A percentile compares a stretch with the other conserved stretches of the same genome.
phyloP scores from a whole-genome alignment of 2,797 vertebrate species.

The Octomys mimax region DNA sequence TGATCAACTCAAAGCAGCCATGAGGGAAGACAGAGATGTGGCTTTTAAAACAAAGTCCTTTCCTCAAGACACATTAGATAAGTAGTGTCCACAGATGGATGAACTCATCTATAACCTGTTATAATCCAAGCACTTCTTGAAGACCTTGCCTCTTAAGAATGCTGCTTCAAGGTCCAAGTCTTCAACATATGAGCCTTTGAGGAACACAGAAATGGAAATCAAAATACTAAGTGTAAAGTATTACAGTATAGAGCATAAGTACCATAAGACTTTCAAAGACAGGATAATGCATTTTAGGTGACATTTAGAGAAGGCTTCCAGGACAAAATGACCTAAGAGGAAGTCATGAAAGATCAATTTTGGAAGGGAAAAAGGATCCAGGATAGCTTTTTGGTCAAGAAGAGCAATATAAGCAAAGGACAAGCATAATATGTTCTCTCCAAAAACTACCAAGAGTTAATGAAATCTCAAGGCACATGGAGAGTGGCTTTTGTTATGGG shows the following conservation, averaged over 20 bases:
- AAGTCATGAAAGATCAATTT: not conserved
- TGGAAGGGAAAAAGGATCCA: not conserved
- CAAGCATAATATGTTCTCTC: not conserved
- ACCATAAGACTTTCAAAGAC: constrained; percentile 16
- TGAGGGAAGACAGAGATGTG: not conserved
- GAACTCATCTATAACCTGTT: not conserved
- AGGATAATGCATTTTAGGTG: not conserved
- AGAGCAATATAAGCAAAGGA: constrained; percentile 3
- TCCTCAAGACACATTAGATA: not conserved
- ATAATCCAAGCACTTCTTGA: not conserved
- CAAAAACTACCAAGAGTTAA: not conserved
- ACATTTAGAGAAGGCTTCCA: constrained; percentile 46
- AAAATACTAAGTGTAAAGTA: not conserved
- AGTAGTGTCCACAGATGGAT: not conserved
- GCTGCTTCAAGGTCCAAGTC: not conserved
- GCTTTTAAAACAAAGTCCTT: not conserved
- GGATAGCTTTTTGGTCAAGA: not conserved
- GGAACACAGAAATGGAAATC: not conserved
- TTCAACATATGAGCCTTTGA: not conserved
- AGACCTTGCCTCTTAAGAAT: not conserved
- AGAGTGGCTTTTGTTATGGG: not conserved
- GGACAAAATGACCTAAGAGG: not conserved
- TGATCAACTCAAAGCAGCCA: not conserved
- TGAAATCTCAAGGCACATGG: constrained; percentile 30
- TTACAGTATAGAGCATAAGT: not conserved